Conservation (phyloP, 1,140 invertebrate species). For the Mycetomoellerius zeteki region DNA sequence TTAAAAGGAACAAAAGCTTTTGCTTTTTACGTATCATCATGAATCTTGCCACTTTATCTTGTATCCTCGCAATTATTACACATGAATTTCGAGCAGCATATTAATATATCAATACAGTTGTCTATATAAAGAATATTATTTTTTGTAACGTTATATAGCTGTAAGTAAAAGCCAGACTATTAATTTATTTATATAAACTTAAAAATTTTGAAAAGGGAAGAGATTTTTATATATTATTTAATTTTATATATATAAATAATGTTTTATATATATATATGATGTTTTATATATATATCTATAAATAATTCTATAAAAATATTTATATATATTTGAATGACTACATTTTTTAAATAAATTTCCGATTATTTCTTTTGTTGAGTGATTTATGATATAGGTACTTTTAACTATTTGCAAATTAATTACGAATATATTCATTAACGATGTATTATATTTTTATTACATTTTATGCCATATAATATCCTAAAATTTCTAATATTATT, state of each 20-base stretch:
- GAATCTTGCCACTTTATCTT: background rate
- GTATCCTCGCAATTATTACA: conserved; percentile 5
- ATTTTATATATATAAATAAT: background rate
- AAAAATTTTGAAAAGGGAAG: background rate
- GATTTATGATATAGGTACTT: background rate
- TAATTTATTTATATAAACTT: background rate
- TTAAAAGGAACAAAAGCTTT: conserved; percentile 26
- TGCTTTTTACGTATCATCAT: background rate
- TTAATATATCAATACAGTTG: background rate
- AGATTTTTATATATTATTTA: background rate
- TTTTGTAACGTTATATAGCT: background rate
- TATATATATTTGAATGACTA: background rate
- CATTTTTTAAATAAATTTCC: background rate
- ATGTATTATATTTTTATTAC: background rate
- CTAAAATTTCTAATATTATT: background rate
- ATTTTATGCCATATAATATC: background rate
- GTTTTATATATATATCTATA: too few relatives aligned
- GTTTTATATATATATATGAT: background rate
- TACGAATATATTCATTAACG: background rate
- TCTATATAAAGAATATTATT: background rate
- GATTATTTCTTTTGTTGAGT: background rate
- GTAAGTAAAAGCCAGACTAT: background rate
- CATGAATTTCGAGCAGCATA: background rate
- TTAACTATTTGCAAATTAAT: conserved; percentile 1
- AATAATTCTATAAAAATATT: background rate